Evolutionary conservation across 2,888 invertebrate genomes (phyloP).

Genomic region (Kuschelorhynchus macadamiae): DNA sequence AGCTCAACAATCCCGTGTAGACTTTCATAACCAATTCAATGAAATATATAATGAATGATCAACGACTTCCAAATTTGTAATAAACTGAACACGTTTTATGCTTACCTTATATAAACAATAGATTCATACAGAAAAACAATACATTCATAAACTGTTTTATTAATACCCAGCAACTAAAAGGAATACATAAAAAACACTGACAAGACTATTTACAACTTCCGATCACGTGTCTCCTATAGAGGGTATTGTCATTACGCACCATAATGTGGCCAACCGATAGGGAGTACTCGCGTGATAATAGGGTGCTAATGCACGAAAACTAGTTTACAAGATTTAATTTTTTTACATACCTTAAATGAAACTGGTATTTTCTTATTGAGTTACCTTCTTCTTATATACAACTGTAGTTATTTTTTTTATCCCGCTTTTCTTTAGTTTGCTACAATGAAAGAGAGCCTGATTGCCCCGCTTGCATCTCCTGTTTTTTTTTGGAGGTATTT

Average conservation of each 20-base stretch:
- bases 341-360: too few species aligned
- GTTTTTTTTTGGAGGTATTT: too few species aligned
- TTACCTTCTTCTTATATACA: too few species aligned
- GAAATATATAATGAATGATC: slow-evolving; percentile 13
- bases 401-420: too few species aligned
- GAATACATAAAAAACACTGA: slow-evolving; percentile 29
- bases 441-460: too few species aligned
- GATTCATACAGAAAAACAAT: slow-evolving; percentile 29
- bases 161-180: slow-evolving; percentile 19
- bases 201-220: slow-evolving; percentile 47
- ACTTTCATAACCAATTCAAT: slow-evolving; percentile 4
- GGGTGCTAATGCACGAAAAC: slow-evolving; percentile 1
- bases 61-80: slow-evolving; percentile 29
- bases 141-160: slow-evolving; percentile 26
- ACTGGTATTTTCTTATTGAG: too few species aligned
- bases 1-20: too few species aligned
- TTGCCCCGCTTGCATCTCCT: too few species aligned
- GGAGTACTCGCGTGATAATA: not conserved
- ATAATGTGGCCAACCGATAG: slow-evolving; percentile 13
- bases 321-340: not conserved
- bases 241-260: slow-evolving; percentile 30
- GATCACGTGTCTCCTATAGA: slow-evolving; percentile 40
- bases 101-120: slow-evolving; percentile 14
- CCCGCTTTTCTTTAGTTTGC: too few species aligned
- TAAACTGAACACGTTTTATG: slow-evolving; percentile 10